Percentiles rank a stretch among this genome's conserved stretches.
phyloP scores from a whole-genome alignment of 2,888 invertebrate genomes.

The Parnassius mnemosyne region DNA sequence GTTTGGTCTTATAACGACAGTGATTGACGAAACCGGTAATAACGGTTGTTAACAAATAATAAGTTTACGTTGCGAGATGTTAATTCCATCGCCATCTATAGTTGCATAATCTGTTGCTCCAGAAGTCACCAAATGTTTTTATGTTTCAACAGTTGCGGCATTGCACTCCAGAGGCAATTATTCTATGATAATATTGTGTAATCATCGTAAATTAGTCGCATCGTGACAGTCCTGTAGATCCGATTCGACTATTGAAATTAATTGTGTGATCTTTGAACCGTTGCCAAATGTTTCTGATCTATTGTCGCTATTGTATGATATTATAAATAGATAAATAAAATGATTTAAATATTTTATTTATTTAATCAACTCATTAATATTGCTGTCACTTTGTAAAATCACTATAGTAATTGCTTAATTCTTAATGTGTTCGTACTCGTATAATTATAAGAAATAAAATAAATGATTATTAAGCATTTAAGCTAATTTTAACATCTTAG shows the following conservation, averaged over 20 bases:
- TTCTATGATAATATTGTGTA: slow-evolving; percentile 60
- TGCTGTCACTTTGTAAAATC: no score
- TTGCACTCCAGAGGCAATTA: slow-evolving; percentile 52
- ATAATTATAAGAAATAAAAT: no score
- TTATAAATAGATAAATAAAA: not conserved
- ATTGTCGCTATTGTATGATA: slow-evolving; percentile 35
- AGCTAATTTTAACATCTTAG: no score
- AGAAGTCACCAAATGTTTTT: slow-evolving; percentile 61
- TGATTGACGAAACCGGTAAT: slow-evolving; percentile 63
- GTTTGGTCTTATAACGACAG: slow-evolving; percentile 53
- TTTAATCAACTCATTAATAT: no score
- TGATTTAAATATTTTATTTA: no score
- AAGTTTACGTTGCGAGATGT: slow-evolving; percentile 59
- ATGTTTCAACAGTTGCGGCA: slow-evolving; percentile 47
- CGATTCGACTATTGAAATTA: slow-evolving; percentile 62
- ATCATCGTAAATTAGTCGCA: slow-evolving; percentile 60
- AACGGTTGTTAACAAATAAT: slow-evolving; percentile 68
- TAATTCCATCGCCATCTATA: slow-evolving; percentile 59
- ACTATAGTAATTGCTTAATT: no score
- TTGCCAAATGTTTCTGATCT: slow-evolving; percentile 59
- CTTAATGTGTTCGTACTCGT: no score
- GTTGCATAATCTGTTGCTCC: slow-evolving; percentile 52
- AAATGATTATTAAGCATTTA: no score
- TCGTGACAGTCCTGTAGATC: slow-evolving; percentile 65
- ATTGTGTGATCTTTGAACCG: slow-evolving; percentile 71